Base-by-base conservation (phyloP, 2,888 invertebrate species). In the Drosophila silvestris region DNA sequence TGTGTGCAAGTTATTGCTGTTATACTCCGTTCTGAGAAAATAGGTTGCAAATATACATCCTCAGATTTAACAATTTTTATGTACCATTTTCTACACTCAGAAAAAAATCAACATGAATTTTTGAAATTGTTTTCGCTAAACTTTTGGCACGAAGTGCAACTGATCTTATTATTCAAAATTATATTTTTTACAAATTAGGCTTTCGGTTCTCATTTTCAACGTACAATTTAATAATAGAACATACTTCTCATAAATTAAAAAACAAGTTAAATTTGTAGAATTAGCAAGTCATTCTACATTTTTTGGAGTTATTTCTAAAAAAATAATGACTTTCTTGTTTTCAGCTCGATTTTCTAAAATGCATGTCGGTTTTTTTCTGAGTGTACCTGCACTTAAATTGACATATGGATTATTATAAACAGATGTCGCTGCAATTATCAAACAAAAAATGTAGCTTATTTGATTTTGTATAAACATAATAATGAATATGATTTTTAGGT, bases 1-100 rank as follows among this genome's bases (percentile, higher is more conserved):
- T 57, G 59, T 63, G 39, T 52, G n/a, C 37, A 52, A 56, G 53
- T 72, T 80, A 72, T 58, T 54, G 62, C 35, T 44, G 39, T 50
- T 26, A 32, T 57, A 56, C 70, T 67, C 67, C 39, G 32, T 50
- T 41, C 14, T 10, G n/a, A 26, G n/a, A 28, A 52, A n/a, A 32
- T 7, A 0, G 6, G 3, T 19, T n/a, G 16, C 19, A 52, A 52
- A 30, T 12, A 19, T 5, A 30, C 12, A n/a, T 14, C 3, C 53
- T 9, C n/a, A 22, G 32, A 30, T 7, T 50, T 14, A 10, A 19
- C 9, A 41, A 41, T 10, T 10, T n/a, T 10, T 9, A 19, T n/a
- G 5, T 41, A n/a, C 4, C 9, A 41, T 10, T 41, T 41, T 47
- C 9, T 14, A 22, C 14, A 22, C 22, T 22, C 14, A 14, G 6